These are phyloP conservation scores for Lacerta bilineata DNA, from an alignment of 2,797 vertebrate species.

Conservation along the genomic window DNA sequence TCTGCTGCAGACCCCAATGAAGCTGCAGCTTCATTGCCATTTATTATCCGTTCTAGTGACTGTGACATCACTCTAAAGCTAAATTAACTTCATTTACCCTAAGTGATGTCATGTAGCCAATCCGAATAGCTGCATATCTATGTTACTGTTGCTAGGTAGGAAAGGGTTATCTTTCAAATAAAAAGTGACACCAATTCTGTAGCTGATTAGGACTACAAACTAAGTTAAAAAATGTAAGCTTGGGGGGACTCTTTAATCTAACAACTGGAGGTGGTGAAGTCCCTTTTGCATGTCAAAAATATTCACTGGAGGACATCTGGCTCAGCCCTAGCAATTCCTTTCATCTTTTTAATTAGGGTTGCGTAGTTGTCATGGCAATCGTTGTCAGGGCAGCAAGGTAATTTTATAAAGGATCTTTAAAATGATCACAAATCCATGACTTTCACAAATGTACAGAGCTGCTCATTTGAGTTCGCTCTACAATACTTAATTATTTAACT, in stretches of 20 bases:
- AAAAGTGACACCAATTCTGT: not conserved
- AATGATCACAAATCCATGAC: constrained; percentile 19
- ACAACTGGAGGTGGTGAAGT: not conserved
- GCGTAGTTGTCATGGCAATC: constrained; percentile 16
- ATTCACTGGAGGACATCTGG: not conserved
- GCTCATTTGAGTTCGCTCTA: constrained; percentile 2
- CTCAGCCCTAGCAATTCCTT: not conserved
- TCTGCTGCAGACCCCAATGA: not conserved
- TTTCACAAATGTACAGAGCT: constrained; percentile 14
- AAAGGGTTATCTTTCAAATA: not conserved
- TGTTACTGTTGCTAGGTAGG: not conserved
- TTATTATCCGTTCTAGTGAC: constrained; percentile 9
- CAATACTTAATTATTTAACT: not conserved
- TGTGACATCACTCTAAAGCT: not conserved
- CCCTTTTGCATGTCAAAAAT: not conserved
- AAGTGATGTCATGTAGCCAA: constrained; percentile 14
- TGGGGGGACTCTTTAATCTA: not conserved
- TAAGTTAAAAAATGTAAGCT: not conserved
- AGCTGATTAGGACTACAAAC: not conserved
- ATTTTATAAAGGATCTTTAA: constrained; percentile 26
- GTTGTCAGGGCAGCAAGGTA: constrained; percentile 27
- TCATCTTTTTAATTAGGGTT: constrained; percentile 12
- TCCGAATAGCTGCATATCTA: not conserved
- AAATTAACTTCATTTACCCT: constrained; percentile 1
- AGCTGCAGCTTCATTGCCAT: constrained; percentile 4